A percentile compares a stretch with the other conserved stretches of the same genome.
These are phyloP conservation scores for Drosophila kanekoi DNA, from an alignment of 2,888 invertebrate genomes.

Conservation along the genomic window DNA sequence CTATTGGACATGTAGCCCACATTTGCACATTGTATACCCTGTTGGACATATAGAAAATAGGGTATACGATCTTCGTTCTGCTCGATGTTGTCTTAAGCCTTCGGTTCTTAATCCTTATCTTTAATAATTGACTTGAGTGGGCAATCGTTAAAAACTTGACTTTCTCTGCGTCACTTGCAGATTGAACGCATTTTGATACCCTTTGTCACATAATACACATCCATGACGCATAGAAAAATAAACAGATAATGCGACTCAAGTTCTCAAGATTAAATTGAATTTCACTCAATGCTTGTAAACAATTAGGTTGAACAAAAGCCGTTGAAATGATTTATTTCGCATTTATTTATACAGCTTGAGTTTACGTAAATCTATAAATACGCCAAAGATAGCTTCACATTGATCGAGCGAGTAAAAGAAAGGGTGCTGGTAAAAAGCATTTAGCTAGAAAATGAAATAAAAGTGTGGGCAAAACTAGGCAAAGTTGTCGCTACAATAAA, in stretches of 20 bases:
- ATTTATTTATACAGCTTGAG: conserved; percentile 60
- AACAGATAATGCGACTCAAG: no score
- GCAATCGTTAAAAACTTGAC: conserved; percentile 19
- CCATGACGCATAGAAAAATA: background rate
- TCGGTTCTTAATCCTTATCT: conserved; percentile 1
- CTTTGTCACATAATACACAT: background rate
- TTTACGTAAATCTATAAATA: conserved; percentile 40
- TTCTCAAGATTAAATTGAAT: no score
- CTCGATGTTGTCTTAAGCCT: background rate
- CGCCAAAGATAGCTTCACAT: conserved; percentile 40
- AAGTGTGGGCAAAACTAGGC: conserved; percentile 35
- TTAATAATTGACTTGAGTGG: conserved; percentile 11
- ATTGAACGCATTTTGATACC: background rate
- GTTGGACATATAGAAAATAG: background rate
- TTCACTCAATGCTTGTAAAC: background rate
- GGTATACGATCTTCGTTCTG: background rate
- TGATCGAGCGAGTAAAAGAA: conserved; percentile 21
- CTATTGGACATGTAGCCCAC: no score
- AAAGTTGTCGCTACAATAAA: conserved; percentile 46
- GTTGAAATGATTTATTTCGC: conserved; percentile 45
- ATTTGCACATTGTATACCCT: background rate
- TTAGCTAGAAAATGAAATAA: conserved; percentile 68
- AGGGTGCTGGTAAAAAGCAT: conserved; percentile 55
- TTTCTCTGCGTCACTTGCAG: background rate
- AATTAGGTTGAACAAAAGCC: conserved; percentile 37